Evolutionary conservation across 2,113 vertebrate genomes (phyloP).

Genomic region (Alosa alosa): DNA sequence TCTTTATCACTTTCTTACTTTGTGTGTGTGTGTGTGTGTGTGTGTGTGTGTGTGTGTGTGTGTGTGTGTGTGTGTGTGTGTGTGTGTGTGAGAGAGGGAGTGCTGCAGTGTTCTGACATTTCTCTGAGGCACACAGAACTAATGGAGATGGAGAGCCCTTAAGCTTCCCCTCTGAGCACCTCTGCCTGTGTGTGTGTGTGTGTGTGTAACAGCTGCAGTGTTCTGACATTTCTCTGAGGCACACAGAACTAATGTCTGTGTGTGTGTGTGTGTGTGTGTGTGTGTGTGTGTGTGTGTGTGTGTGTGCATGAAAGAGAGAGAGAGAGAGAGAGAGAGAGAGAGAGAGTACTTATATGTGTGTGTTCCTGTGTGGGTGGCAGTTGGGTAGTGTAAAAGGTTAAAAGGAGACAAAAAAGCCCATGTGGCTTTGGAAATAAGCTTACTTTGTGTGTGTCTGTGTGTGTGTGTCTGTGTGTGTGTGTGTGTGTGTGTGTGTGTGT

Average conservation of each 20-base stretch:
- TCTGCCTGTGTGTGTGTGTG: neutral
- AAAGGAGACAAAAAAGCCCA: neutral
- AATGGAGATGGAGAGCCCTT: constrained; percentile 23
- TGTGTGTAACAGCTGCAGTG: too few species aligned
- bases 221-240: too few species aligned
- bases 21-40: neutral
- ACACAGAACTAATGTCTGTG: too few species aligned
- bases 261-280: constrained; percentile 20
- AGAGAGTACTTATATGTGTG: neutral
- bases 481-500: neutral
- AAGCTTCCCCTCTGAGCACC: constrained; percentile 10
- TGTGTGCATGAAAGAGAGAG: neutral
- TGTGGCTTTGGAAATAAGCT: neutral
- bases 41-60: neutral
- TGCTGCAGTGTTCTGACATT: neutral
- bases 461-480: neutral
- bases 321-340: neutral
- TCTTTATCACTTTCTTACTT: neutral
- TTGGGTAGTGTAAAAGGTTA: neutral
- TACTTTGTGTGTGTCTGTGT: too few species aligned
- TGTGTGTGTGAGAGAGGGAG: neutral
- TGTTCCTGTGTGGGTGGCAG: neutral
- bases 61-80: neutral
- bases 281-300: constrained; percentile 7
- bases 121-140: constrained; percentile 6